A percentile compares a stretch with the other conserved stretches of the same genome.
Evolutionary conservation across 1,140 invertebrate genomes (phyloP).

Genomic region (Polypedilum pembai): DNA sequence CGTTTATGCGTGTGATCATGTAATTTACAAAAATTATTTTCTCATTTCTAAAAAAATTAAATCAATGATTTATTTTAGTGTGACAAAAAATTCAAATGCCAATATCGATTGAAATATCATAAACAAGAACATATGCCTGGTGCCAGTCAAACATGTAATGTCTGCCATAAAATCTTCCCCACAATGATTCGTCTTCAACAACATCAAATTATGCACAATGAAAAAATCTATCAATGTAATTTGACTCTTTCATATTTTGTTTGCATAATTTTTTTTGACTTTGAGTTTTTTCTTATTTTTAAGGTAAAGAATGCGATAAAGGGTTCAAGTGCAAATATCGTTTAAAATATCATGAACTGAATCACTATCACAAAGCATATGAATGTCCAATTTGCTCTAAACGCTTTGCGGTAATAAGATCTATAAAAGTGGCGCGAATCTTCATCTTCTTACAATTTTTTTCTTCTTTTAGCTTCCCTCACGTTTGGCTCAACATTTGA

Average conservation of each 20-base stretch:
- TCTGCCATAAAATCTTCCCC: conserved; percentile 1
- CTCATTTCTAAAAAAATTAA: neutral
- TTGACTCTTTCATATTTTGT: too few species aligned
- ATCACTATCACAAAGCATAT: conserved; percentile 21
- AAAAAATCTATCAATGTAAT: conserved; percentile 9
- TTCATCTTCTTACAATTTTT: neutral
- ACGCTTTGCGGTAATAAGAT: neutral
- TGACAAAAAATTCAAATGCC: conserved; percentile 21
- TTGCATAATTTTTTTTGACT: too few species aligned
- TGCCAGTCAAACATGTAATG: neutral
- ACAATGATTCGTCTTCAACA: conserved; percentile 22
- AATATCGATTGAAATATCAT: conserved; percentile 24
- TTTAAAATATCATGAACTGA: conserved; percentile 16
- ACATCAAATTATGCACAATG: conserved; percentile 8
- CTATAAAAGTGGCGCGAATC: neutral
- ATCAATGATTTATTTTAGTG: neutral
- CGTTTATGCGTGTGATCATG: conserved; percentile 3
- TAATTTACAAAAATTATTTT: neutral
- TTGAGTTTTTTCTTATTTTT: too few species aligned
- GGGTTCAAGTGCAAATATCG: conserved; percentile 16
- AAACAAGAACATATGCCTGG: conserved; percentile 4
- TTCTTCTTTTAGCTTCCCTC: neutral
- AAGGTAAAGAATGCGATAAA: neutral
- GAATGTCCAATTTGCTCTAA: conserved; percentile 3
- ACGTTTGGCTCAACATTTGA: neutral